Evolutionary conservation across 2,888 invertebrate species (phyloP), one percentile per base, ranked within the genome.

Genomic region (Carterocephalus palaemon): DNA sequence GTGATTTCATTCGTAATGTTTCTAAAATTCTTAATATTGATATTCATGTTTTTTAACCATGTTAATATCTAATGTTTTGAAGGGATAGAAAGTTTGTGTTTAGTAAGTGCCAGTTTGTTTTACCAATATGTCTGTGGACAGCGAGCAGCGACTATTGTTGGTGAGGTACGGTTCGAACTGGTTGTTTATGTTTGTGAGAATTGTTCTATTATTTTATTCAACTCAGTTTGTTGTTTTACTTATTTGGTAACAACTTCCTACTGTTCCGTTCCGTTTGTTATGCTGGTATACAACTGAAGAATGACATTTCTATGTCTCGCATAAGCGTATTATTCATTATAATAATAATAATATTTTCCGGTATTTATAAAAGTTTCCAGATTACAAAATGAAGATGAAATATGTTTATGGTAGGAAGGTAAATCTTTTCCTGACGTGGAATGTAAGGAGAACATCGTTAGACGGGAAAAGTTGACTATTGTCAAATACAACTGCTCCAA

Each of bases 111-210:
- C 48, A 43, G 41, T 49, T 47, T 36, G 46, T 51, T 47, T 43
- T 47, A 50, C 53, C 52, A 57, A 54, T 47, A 77, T 77, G 75
- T 46, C 62, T 57, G 76, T 71, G 60, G 60, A 53, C 59, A 47
- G 54, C 49, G 76, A 77, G 58, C 73, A 74, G 54, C 60, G 47
- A 48, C 60, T 53, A 56, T 64, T 80, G 46, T 50, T 75, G 49
- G 59, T 67, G 57, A 73, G 75, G 75, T 77, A 70, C 29, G 36
- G 32, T 37, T 23, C 5, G 8, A 40, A 38, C 5, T 15, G 26
- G 19, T 13, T 24, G 34, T 34, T 29, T 36, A 28, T 28, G 34
- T 34, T 13, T 15, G 16, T 36, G 22, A 31, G 22, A 31, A 34
- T 29, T n/a, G 24, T 41, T 24, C 9, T 36, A 34, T 36, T 43